Conservation (phyloP, 2,797 vertebrate species). For the Hephaestus fuliginosus region DNA sequence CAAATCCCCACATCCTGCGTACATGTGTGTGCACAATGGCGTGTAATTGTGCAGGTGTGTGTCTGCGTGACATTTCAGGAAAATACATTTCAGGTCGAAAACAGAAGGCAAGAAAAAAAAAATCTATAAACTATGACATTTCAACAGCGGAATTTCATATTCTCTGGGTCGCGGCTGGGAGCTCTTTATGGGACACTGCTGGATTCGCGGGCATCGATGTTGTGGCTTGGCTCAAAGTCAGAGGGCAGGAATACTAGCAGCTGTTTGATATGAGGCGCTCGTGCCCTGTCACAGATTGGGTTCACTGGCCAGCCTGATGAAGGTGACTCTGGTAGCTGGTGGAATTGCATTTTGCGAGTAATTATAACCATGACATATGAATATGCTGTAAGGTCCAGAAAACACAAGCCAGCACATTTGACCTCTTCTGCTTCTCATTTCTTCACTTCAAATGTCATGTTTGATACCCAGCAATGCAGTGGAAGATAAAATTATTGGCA, state of each 20-base stretch:
- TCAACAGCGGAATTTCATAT: slow-evolving; percentile 48
- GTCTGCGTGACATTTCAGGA: slow-evolving; percentile 64
- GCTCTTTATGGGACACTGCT: slow-evolving; percentile 3
- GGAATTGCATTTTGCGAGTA: slow-evolving; percentile 39
- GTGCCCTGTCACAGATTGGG: slow-evolving; percentile 57
- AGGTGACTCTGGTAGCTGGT: slow-evolving; percentile 9
- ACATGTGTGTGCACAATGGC: background rate
- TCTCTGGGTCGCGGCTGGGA: slow-evolving; percentile 17
- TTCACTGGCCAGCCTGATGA: slow-evolving; percentile 34
- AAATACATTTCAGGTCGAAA: slow-evolving; percentile 51
- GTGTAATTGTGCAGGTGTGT: slow-evolving; percentile 19
- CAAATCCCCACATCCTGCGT: background rate
- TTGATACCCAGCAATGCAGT: background rate
- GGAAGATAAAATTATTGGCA: background rate
- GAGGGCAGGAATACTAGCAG: slow-evolving; percentile 48
- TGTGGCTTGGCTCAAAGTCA: slow-evolving; percentile 36
- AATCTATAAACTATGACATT: slow-evolving; percentile 75
- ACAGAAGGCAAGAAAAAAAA: slow-evolving; percentile 28
- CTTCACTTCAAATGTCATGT: slow-evolving; percentile 44
- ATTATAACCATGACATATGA: slow-evolving; percentile 51
- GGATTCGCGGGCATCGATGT: slow-evolving; percentile 11
- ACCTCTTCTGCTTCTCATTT: slow-evolving; percentile 16
- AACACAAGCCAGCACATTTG: slow-evolving; percentile 23
- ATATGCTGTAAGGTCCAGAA: slow-evolving; percentile 31
- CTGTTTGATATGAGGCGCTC: slow-evolving; percentile 39